Percentiles rank a stretch among this genome's conserved stretches.
Conservation (phyloP, 2,113 vertebrate species). For the Chloropsis hardwickii region DNA sequence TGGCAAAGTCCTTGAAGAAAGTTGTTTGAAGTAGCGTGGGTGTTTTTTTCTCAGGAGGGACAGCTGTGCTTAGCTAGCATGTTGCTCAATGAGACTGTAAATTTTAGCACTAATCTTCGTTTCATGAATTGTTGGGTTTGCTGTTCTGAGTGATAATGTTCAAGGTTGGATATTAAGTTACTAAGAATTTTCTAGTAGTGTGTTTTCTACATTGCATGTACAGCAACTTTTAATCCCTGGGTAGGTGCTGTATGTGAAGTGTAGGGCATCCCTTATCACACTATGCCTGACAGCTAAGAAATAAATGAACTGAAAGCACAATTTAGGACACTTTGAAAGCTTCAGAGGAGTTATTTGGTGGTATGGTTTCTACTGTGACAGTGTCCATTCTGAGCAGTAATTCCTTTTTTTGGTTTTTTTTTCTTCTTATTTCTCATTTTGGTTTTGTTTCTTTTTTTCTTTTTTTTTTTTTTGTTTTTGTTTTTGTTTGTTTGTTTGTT, state of each 20-base stretch:
- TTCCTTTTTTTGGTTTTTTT: not conserved
- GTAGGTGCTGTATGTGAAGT: not conserved
- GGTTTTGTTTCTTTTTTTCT: not conserved
- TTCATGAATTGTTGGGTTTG: not conserved
- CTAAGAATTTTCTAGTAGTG: not conserved
- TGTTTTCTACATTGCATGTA: not conserved
- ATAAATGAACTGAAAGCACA: not conserved
- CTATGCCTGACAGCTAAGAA: not conserved
- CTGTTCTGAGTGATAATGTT: not conserved
- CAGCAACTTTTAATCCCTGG: not conserved
- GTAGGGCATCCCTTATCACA: not conserved
- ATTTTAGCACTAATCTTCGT: not conserved
- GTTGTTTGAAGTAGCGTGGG: slow-evolving; percentile 6
- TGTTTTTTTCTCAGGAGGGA: not conserved
- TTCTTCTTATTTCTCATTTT: not conserved
- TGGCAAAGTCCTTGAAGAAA: not conserved
- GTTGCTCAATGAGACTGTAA: not conserved
- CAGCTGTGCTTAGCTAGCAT: not conserved
- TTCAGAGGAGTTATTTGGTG: not conserved
- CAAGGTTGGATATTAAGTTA: not conserved
- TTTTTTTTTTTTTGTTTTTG: not conserved
- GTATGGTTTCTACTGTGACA: not conserved
- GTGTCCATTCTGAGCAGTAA: not conserved
- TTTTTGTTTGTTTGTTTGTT: no score
- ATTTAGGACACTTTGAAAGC: not conserved